phyloP scores from a whole-genome alignment of 2,797 vertebrate species.

The Phoxinus dragarum region DNA sequence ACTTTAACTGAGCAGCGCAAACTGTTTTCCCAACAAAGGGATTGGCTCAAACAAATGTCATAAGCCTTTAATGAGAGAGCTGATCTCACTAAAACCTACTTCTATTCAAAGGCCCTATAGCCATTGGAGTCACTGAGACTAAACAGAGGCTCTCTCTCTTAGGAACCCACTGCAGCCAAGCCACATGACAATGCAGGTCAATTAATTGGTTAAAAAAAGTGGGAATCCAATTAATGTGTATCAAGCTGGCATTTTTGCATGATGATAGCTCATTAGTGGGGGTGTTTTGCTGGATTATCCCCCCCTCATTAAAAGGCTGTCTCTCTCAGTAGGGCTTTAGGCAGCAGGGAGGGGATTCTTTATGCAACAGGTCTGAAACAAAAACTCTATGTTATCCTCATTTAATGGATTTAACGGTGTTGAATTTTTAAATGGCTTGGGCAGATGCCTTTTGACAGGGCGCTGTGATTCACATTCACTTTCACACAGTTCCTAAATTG shows the following conservation, averaged over 20 bases:
- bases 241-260: conserved; percentile 92
- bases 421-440: conserved; percentile 76
- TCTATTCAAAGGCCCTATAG: conserved; percentile 83
- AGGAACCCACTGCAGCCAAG: conserved; percentile 78
- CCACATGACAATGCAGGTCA: conserved; percentile 87
- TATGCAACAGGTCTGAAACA: conserved; percentile 84
- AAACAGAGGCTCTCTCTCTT: conserved; percentile 75
- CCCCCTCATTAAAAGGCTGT: conserved; percentile 90
- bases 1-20: conserved; percentile 91
- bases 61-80: conserved; percentile 96
- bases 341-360: conserved; percentile 79
- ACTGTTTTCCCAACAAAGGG: conserved; percentile 91
- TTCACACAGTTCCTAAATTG: conserved; percentile 41
- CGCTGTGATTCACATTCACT: conserved; percentile 50
- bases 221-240: conserved; percentile 95
- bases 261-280: conserved; percentile 89
- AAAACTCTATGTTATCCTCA: conserved; percentile 81
- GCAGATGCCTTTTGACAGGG: conserved; percentile 64
- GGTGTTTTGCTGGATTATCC: conserved; percentile 77
- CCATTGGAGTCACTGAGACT: conserved; percentile 84
- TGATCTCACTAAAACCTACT: conserved; percentile 87
- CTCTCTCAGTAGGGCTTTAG: conserved; percentile 81
- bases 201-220: conserved; percentile 90
- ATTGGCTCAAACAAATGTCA: conserved; percentile 90
- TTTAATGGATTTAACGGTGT: conserved; percentile 75